phyloP scores from a whole-genome alignment of 2,888 invertebrate species.

The Cerceris rybyensis region DNA sequence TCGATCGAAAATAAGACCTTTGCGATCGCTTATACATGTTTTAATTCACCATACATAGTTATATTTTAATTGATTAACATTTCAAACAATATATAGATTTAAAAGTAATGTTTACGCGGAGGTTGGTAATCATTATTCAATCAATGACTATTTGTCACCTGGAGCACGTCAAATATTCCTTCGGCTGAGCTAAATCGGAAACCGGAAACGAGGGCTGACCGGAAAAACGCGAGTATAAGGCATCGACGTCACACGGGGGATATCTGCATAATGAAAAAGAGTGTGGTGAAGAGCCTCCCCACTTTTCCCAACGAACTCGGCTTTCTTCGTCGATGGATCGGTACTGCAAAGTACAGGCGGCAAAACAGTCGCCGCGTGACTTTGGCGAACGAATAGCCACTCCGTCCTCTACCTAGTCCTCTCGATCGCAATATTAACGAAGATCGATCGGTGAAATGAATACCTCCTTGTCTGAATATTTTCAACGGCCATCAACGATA shows the following conservation, averaged over 20 bases:
- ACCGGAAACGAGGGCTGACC: conserved; percentile 50
- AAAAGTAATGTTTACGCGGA: no score
- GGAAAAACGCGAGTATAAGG: conserved; percentile 44
- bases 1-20: background rate
- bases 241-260: conserved; percentile 36
- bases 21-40: no score
- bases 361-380: conserved; percentile 68
- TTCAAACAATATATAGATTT: no score
- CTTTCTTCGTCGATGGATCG: conserved; percentile 67
- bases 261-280: conserved; percentile 61
- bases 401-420: conserved; percentile 40
- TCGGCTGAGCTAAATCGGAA: background rate
- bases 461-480: conserved; percentile 7
- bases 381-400: conserved; percentile 57
- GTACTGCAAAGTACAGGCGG: conserved; percentile 51
- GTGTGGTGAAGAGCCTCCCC: conserved; percentile 55
- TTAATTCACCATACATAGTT: no score
- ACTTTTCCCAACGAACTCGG: conserved; percentile 53
- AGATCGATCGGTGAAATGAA: conserved; percentile 30
- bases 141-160: background rate
- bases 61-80: no score
- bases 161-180: background rate
- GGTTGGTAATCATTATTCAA: background rate
- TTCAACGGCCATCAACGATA: conserved; percentile 7
- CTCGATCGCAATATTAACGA: conserved; percentile 19